These are phyloP conservation scores for Felis chaus DNA, from an alignment of 2,113 vertebrate genomes.

Conservation along the genomic window DNA sequence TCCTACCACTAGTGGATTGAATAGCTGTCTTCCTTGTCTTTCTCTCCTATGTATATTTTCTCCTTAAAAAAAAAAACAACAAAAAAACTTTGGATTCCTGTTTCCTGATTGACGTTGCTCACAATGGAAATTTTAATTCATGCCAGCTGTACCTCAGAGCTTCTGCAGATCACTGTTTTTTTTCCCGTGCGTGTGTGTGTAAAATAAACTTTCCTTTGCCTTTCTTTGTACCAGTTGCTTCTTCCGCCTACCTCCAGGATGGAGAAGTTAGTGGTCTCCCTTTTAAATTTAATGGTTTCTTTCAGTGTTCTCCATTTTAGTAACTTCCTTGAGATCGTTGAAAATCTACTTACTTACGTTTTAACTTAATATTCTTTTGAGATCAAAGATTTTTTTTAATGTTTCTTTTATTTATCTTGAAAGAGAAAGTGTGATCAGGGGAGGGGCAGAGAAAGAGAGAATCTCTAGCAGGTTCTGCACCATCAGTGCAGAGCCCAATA, in stretches of 20 bases:
- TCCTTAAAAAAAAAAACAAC: neutral
- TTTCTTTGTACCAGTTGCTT: neutral
- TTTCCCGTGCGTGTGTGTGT: neutral
- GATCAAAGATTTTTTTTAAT: no score
- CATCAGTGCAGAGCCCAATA: no score
- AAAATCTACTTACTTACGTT: conserved; percentile 6
- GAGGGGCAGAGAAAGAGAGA: no score
- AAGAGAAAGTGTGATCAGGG: no score
- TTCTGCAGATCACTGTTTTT: neutral
- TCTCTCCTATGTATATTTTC: neutral
- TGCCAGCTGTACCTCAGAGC: neutral
- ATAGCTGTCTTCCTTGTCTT: neutral
- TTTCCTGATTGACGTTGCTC: neutral
- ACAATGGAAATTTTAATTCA: conserved; percentile 38
- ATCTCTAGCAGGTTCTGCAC: no score
- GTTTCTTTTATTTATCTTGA: no score
- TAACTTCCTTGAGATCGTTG: conserved; percentile 22
- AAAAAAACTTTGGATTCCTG: neutral
- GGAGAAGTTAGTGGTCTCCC: neutral
- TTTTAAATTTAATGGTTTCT: neutral
- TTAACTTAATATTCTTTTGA: neutral
- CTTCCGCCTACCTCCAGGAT: neutral
- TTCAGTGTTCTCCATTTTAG: neutral
- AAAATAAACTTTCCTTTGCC: neutral
- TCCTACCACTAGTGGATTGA: neutral